Percentiles rank a stretch among this genome's conserved stretches.
Conservation (phyloP, 1,140 invertebrate genomes). For the Drosophila rhopaloa region DNA sequence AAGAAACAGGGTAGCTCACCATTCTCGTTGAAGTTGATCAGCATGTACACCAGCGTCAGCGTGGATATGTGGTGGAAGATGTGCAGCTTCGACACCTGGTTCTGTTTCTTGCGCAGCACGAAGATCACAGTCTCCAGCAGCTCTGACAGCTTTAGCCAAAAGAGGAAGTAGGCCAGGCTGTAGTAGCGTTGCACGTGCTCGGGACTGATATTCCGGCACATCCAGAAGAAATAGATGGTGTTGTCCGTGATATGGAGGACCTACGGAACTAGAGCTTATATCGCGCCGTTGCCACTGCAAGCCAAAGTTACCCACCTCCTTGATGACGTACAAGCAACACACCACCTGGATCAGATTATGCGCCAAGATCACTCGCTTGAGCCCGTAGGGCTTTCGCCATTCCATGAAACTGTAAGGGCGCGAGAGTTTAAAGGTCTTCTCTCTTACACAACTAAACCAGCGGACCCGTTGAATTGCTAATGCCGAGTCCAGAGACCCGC, state of each 20-base stretch:
- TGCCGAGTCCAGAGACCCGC: background rate
- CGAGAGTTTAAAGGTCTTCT: constrained; percentile 3
- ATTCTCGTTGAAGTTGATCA: constrained; percentile 85
- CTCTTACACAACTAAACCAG: background rate
- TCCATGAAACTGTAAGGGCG: constrained; percentile 67
- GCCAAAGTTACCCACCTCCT: constrained; percentile 40
- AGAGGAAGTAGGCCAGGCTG: constrained; percentile 84
- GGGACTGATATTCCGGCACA: constrained; percentile 31
- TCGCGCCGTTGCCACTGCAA: background rate
- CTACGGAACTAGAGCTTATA: constrained; percentile 7
- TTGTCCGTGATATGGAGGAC: constrained; percentile 33
- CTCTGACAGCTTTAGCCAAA: constrained; percentile 87
- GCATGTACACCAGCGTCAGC: constrained; percentile 91
- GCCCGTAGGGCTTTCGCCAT: constrained; percentile 48
- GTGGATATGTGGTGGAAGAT: constrained; percentile 90
- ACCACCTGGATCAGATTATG: constrained; percentile 74
- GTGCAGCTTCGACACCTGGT: constrained; percentile 91
- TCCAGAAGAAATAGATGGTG: constrained; percentile 55
- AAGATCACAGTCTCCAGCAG: constrained; percentile 92
- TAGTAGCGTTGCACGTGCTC: constrained; percentile 33
- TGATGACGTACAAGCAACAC: constrained; percentile 64
- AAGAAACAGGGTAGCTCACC: constrained; percentile 21
- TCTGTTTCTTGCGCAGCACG: constrained; percentile 90
- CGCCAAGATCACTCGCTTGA: constrained; percentile 64
- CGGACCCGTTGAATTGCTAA: constrained; percentile 13